phyloP scores from a whole-genome alignment of 2,797 vertebrate genomes.

The Petrocephalus sullivani region DNA sequence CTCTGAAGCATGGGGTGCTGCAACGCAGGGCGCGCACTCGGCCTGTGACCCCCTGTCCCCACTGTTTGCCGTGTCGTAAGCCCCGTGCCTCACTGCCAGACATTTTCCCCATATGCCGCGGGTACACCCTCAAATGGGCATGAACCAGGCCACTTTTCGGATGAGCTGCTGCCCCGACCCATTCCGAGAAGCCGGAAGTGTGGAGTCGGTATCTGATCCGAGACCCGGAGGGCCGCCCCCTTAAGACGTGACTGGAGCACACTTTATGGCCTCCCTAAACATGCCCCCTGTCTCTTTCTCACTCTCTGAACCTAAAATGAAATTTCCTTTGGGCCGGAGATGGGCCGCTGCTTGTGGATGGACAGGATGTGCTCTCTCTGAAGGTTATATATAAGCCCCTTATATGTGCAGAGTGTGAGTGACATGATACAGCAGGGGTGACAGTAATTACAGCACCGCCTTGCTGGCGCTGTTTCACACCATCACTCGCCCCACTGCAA shows the following conservation, averaged over 20 bases:
- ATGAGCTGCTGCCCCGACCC: neutral
- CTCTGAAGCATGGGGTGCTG: neutral
- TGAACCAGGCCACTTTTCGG: neutral
- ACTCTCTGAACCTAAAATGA: constrained; percentile 33
- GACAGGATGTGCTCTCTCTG: constrained; percentile 16
- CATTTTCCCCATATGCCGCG: neutral
- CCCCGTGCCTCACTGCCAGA: neutral
- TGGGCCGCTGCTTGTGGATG: constrained; percentile 12
- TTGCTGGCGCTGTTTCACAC: neutral
- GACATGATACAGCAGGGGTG: constrained; percentile 17
- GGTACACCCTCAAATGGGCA: neutral
- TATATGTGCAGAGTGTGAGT: constrained; percentile 10
- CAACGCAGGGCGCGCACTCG: neutral
- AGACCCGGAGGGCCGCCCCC: neutral
- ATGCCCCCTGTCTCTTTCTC: constrained; percentile 31
- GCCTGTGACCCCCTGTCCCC: neutral
- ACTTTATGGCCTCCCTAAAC: constrained; percentile 23
- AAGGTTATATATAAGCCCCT: constrained; percentile 25
- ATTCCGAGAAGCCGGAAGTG: neutral
- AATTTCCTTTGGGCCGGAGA: constrained; percentile 19
- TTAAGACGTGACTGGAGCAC: neutral
- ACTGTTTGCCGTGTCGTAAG: neutral
- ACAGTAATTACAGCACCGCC: neutral
- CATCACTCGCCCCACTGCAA: neutral
- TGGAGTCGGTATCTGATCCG: neutral